phyloP scores from a whole-genome alignment of 2,888 invertebrate genomes.

The Bugulina stolonifera region DNA sequence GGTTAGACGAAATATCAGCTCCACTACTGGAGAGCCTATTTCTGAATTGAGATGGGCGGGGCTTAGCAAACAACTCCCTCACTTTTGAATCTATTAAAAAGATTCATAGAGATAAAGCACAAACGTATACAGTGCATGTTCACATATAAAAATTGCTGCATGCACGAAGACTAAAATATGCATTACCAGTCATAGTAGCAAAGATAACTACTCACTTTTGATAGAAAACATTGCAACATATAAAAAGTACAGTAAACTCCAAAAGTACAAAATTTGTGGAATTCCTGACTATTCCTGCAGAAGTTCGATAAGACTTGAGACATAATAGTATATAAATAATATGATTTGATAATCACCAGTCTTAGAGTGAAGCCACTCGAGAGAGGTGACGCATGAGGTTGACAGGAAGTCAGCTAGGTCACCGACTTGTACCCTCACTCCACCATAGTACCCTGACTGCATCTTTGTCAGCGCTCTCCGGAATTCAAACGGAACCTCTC shows the following conservation, averaged over 20 bases:
- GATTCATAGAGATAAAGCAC: too few species aligned
- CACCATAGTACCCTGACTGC: slow-evolving; percentile 15
- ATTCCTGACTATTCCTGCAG: too few species aligned
- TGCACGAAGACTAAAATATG: too few species aligned
- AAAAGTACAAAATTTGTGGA: too few species aligned
- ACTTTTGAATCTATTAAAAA: background rate
- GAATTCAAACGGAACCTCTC: slow-evolving; percentile 20
- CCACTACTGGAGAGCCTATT: background rate
- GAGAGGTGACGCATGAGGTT: slow-evolving; percentile 93
- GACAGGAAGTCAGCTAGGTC: slow-evolving; percentile 87
- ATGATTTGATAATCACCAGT: background rate
- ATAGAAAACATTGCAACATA: too few species aligned
- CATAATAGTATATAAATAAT: background rate
- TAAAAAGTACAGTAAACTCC: too few species aligned
- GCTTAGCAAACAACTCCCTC: background rate
- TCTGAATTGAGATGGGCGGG: background rate
- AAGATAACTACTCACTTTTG: too few species aligned
- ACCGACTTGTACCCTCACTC: slow-evolving; percentile 78
- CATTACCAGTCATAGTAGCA: too few species aligned
- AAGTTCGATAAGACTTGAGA: too few species aligned
- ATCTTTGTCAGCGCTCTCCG: slow-evolving; percentile 6
- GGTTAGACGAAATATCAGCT: background rate
- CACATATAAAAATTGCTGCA: too few species aligned
- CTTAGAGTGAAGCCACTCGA: slow-evolving; percentile 69
- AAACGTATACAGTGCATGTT: too few species aligned